A percentile compares a stretch with the other conserved stretches of the same genome.
Conservation (phyloP, 2,113 vertebrate genomes). For the Entelurus aequoreus region DNA sequence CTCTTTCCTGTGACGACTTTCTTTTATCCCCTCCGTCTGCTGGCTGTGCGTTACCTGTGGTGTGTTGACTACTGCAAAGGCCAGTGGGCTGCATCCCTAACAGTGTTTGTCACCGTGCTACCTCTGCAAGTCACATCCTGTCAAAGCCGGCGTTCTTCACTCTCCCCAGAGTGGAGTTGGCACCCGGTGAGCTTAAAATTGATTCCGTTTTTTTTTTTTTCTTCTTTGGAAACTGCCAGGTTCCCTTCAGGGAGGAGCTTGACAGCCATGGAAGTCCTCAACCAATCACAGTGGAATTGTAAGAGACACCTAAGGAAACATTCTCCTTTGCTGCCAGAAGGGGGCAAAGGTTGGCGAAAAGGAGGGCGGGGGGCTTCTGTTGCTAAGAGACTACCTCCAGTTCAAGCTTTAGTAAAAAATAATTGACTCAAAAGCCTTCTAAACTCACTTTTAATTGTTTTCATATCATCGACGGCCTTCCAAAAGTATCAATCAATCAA, state of each 20-base stretch:
- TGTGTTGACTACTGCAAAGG: slow-evolving; percentile 70
- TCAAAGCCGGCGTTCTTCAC: slow-evolving; percentile 90
- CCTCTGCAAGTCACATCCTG: slow-evolving; percentile 94
- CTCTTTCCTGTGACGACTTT: slow-evolving; percentile 48
- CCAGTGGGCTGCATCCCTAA: slow-evolving; percentile 85
- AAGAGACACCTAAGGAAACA: slow-evolving; percentile 82
- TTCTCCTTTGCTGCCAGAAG: slow-evolving; percentile 62
- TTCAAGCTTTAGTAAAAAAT: slow-evolving; percentile 47
- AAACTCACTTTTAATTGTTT: slow-evolving; percentile 65
- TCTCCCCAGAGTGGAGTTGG: slow-evolving; percentile 91
- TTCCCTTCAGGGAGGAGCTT: slow-evolving; percentile 86
- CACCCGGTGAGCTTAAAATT: slow-evolving; percentile 96
- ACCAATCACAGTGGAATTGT: slow-evolving; percentile 80
- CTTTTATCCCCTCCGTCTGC: slow-evolving; percentile 20
- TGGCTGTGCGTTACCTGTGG: slow-evolving; percentile 48
- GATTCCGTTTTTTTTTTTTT: slow-evolving; percentile 74
- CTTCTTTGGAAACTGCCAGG: slow-evolving; percentile 82
- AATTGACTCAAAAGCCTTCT: slow-evolving; percentile 45
- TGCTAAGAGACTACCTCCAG: slow-evolving; percentile 77
- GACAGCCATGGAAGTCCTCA: slow-evolving; percentile 78
- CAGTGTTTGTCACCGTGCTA: slow-evolving; percentile 99
- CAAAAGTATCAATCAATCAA: too few relatives aligned
- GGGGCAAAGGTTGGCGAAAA: slow-evolving; percentile 70
- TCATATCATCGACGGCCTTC: slow-evolving; percentile 39
- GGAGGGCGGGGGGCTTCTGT: slow-evolving; percentile 50